Percentiles rank a stretch among this genome's conserved stretches.
Evolutionary conservation across 2,113 vertebrate genomes (phyloP).

Genomic region (Aegithalos caudatus): DNA sequence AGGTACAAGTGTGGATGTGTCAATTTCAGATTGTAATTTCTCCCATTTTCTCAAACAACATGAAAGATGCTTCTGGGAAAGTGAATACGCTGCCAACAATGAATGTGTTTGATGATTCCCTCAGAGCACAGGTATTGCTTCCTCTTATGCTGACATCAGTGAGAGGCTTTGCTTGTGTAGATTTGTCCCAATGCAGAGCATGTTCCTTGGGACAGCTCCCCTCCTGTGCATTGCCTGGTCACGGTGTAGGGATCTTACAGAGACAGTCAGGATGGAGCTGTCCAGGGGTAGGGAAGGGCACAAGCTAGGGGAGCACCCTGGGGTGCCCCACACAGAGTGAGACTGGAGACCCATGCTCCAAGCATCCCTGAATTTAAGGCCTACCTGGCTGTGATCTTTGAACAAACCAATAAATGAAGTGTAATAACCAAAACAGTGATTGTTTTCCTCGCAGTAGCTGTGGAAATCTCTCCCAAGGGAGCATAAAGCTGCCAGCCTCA

Average conservation of each 20-base stretch:
- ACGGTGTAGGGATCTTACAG: neutral
- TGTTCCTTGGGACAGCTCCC: neutral
- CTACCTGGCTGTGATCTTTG: constrained; percentile 49
- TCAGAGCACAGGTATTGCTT: neutral
- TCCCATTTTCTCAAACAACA: neutral
- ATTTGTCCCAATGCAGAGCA: neutral
- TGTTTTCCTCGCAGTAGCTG: constrained; percentile 33
- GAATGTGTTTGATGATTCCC: neutral
- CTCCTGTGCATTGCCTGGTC: neutral
- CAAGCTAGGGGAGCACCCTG: neutral
- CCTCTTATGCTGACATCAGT: neutral
- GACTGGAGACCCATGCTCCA: neutral
- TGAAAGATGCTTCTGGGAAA: neutral
- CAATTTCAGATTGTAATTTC: neutral
- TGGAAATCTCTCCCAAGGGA: constrained; percentile 29
- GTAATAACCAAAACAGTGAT: constrained; percentile 62
- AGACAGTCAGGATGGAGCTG: neutral
- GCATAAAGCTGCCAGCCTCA: constrained; percentile 32
- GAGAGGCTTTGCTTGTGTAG: neutral
- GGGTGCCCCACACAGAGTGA: neutral
- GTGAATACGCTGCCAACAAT: neutral
- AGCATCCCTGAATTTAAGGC: constrained; percentile 26
- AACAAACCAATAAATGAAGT: constrained; percentile 60
- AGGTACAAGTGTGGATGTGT: neutral
- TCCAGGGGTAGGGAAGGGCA: neutral